Conservation (phyloP, 2,797 vertebrate species). For the Pipistrellus kuhlii region DNA sequence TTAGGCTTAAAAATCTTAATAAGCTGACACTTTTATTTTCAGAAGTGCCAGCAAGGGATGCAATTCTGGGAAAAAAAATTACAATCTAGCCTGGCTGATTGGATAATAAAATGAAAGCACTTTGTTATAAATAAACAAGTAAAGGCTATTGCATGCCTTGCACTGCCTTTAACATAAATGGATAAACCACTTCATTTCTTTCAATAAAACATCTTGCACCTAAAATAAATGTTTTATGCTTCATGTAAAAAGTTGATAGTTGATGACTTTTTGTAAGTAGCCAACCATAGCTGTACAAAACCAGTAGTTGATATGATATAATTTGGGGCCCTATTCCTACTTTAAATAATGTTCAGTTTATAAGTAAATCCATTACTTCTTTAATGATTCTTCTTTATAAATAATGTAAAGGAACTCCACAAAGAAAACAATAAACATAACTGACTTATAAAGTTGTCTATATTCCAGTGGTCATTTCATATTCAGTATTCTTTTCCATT, state of each 20-base stretch:
- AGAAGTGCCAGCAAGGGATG: neutral
- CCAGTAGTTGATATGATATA: conserved; percentile 3
- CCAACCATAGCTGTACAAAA: conserved; percentile 58
- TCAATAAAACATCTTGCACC: conserved; percentile 56
- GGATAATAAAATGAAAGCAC: conserved; percentile 73
- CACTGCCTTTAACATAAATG: conserved; percentile 52
- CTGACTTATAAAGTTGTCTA: conserved; percentile 49
- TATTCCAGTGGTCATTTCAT: conserved; percentile 57
- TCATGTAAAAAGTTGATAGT: conserved; percentile 39
- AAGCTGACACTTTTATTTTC: conserved; percentile 66
- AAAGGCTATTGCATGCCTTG: conserved; percentile 21
- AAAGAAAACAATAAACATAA: conserved; percentile 59
- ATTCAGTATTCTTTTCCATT: conserved; percentile 39
- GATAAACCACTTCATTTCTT: conserved; percentile 67
- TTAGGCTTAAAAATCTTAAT: conserved; percentile 50
- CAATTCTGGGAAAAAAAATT: conserved; percentile 71
- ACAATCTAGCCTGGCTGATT: conserved; percentile 63
- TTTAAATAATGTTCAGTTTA: conserved; percentile 71
- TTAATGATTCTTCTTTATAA: conserved; percentile 67
- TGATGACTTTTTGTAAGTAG: neutral
- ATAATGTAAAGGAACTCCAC: conserved; percentile 27
- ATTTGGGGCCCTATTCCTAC: conserved; percentile 55
- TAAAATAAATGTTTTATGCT: conserved; percentile 55
- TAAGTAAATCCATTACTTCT: conserved; percentile 68
- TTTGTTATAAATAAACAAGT: conserved; percentile 71